Evolutionary conservation across 2,797 vertebrate species (phyloP).

Genomic region (Alouatta caraya): DNA sequence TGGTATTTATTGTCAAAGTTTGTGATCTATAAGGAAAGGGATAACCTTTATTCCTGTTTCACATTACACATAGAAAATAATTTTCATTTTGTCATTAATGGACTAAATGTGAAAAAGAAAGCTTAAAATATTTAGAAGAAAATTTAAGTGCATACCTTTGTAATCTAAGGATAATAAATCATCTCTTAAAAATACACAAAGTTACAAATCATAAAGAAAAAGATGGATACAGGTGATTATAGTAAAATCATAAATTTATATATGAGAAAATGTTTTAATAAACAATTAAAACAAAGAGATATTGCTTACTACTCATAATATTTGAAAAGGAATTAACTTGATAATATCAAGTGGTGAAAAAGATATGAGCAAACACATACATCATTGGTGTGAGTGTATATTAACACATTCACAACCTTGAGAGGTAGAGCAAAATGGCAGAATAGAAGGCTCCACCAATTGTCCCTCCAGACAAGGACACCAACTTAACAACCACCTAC

Average conservation of each 20-base stretch:
- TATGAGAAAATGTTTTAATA: background rate
- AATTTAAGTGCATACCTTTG: background rate
- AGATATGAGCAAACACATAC: background rate
- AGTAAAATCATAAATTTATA: background rate
- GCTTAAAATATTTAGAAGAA: background rate
- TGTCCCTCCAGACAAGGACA: background rate
- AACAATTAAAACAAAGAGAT: background rate
- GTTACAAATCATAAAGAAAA: background rate
- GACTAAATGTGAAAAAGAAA: background rate
- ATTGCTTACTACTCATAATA: background rate
- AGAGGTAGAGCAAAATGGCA: background rate
- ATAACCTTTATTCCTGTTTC: background rate
- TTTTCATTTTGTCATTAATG: background rate
- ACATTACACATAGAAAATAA: background rate
- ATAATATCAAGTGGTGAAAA: background rate
- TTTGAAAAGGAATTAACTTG: background rate
- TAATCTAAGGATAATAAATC: background rate
- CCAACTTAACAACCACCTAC: background rate
- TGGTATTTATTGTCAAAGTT: background rate
- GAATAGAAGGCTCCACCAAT: background rate
- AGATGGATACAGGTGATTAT: background rate
- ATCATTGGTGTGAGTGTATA: background rate
- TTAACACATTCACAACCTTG: background rate
- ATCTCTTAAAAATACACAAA: background rate
- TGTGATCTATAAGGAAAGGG: background rate